phyloP scores from a whole-genome alignment of 2,113 vertebrate species.

The Physeter macrocephalus region DNA sequence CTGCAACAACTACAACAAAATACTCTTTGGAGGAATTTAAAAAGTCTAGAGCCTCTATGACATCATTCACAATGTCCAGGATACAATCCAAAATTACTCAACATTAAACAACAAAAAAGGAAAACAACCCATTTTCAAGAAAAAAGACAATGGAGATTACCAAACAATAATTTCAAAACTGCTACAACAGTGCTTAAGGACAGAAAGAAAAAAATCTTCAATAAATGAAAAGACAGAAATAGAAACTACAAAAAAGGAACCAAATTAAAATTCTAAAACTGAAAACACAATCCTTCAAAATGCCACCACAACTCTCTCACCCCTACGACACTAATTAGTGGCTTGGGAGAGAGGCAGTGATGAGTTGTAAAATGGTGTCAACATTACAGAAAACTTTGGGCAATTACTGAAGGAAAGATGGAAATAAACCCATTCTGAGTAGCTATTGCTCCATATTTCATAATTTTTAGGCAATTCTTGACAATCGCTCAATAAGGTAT shows the following conservation, averaged over 20 bases:
- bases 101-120: not conserved
- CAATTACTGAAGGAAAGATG: not conserved
- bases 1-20: not conserved
- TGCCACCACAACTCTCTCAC: not conserved
- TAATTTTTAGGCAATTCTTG: constrained; percentile 7
- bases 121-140: not conserved
- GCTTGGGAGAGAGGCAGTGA: not conserved
- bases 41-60: not conserved
- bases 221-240: not conserved
- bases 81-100: not conserved
- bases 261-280: not conserved
- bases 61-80: not conserved
- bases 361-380: not conserved
- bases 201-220: not conserved
- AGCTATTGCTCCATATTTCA: not conserved
- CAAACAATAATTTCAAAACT: not conserved
- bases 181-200: not conserved
- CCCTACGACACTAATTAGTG: not conserved
- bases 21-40: not conserved
- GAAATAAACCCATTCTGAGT: not conserved
- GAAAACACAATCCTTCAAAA: constrained; percentile 30
- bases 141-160: not conserved
- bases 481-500: not conserved
- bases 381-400: not conserved
- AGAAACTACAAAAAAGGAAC: not conserved